These are phyloP conservation scores for Rhamnusium bicolor DNA, from an alignment of 2,888 invertebrate genomes.

Conservation along the genomic window DNA sequence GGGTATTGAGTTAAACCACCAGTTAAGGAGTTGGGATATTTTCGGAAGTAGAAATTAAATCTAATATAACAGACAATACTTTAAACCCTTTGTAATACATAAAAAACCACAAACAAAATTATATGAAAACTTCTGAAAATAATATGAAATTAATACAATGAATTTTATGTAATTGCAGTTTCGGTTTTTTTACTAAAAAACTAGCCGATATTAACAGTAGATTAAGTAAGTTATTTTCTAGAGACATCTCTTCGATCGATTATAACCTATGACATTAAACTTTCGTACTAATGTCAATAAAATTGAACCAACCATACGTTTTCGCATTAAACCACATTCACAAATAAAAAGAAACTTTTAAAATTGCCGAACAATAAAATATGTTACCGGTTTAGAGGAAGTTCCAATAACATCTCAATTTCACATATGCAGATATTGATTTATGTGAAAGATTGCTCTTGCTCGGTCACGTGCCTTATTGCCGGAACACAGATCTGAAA, in stretches of 20 bases:
- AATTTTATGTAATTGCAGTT: no score
- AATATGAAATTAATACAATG: no score
- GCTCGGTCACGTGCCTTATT: slow-evolving; percentile 52
- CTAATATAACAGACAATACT: no score
- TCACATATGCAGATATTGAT: slow-evolving; percentile 64
- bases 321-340: slow-evolving; percentile 35
- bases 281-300: slow-evolving; percentile 34
- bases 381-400: slow-evolving; percentile 52
- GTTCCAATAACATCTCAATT: slow-evolving; percentile 57
- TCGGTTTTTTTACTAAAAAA: no score
- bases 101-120: no score
- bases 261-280: background rate
- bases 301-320: slow-evolving; percentile 29
- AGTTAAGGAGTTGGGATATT: no score
- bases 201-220: no score
- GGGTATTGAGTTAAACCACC: no score
- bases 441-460: slow-evolving; percentile 55
- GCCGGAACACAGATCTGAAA: slow-evolving; percentile 58
- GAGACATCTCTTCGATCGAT: background rate
- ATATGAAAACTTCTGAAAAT: no score
- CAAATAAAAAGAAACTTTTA: slow-evolving; percentile 51
- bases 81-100: no score
- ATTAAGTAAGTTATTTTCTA: no score
- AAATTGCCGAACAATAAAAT: slow-evolving; percentile 56
- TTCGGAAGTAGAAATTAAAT: no score